Conservation (phyloP, 1,140 invertebrate genomes). For the Stegodyphus dumicola region DNA sequence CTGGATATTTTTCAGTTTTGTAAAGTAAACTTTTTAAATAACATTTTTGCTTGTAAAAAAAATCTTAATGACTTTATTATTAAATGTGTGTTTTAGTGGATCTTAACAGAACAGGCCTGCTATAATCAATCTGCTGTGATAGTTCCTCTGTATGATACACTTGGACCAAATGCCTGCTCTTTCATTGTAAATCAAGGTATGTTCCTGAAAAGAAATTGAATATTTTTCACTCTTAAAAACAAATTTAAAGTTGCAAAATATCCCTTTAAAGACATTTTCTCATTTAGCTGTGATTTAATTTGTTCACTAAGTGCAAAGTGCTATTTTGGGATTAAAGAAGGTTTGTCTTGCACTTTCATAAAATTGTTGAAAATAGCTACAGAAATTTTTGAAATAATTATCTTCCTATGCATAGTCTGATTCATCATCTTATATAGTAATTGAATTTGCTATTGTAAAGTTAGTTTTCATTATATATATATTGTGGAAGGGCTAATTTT, state of each 20-base stretch:
- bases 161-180: conserved; percentile 93
- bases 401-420: no score
- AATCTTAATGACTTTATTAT: background rate
- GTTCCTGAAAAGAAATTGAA: conserved; percentile 3
- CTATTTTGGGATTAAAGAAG: no score
- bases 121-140: conserved; percentile 95
- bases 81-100: conserved; percentile 74
- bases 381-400: no score
- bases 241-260: background rate
- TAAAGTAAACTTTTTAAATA: no score
- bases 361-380: no score
- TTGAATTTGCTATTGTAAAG: no score
- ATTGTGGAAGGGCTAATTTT: no score
- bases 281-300: background rate
- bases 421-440: no score
- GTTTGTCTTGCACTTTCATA: no score
- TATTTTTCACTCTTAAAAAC: background rate
- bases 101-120: conserved; percentile 92
- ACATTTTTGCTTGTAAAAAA: background rate
- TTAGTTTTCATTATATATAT: no score
- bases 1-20: no score
- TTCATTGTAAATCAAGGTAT: conserved; percentile 96
- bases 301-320: no score
- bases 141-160: conserved; percentile 95
- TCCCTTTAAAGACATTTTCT: background rate